Evolutionary conservation across 2,888 invertebrate species (phyloP).

Genomic region (Conomelus anceps): DNA sequence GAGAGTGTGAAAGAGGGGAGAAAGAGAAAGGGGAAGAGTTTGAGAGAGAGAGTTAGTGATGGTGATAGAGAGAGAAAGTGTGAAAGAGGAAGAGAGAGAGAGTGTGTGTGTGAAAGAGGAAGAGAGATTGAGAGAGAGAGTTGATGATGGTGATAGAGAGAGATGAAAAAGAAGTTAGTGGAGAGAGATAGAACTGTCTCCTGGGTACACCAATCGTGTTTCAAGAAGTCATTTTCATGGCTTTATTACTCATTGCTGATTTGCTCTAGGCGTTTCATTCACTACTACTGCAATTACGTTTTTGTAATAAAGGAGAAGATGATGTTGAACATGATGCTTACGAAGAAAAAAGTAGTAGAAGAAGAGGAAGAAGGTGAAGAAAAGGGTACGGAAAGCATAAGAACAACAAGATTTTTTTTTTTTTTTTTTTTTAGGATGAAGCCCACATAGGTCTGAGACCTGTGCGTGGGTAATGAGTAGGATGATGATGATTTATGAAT

Average conservation of each 20-base stretch:
- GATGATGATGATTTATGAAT: no score
- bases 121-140: background rate
- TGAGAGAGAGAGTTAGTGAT: background rate
- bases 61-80: background rate
- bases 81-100: background rate
- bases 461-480: no score
- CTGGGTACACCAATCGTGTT: background rate
- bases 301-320: background rate
- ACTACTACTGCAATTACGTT: background rate
- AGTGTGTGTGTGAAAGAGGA: background rate
- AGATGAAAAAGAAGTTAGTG: background rate
- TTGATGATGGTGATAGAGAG: background rate
- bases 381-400: background rate
- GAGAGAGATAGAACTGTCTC: background rate
- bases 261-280: background rate
- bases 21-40: no score
- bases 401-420: background rate
- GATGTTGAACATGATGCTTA: no score
- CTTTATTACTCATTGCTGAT: background rate
- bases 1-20: no score
- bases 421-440: no score
- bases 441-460: no score
- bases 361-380: background rate
- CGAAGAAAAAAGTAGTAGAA: background rate
- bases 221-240: background rate